Conservation (phyloP, 2,113 vertebrate genomes). For the Rhadina sibilatrix region DNA sequence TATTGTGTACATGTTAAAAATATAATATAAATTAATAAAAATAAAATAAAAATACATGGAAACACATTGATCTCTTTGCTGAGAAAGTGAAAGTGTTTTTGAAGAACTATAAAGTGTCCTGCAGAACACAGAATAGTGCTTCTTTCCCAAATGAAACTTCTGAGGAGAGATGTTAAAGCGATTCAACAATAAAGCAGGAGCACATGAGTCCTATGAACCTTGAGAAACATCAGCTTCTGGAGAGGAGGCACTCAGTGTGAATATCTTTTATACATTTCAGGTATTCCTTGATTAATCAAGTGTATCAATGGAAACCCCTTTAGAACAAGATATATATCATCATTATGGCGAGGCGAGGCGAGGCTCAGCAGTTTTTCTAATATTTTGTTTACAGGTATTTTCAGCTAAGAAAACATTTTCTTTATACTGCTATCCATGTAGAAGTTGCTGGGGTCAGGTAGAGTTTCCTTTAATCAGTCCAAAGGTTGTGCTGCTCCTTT, state of each 20-base stretch:
- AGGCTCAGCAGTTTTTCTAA: not conserved
- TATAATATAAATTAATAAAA: too few relatives aligned
- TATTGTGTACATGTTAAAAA: not conserved
- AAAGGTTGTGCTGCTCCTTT: not conserved
- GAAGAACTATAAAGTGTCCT: not conserved
- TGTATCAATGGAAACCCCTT: not conserved
- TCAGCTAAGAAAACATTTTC: not conserved
- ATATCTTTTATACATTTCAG: not conserved
- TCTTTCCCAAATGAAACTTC: not conserved
- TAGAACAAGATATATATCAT: not conserved
- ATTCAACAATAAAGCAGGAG: not conserved
- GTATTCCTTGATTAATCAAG: not conserved
- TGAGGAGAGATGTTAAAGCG: fast-evolving
- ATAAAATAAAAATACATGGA: too few relatives aligned
- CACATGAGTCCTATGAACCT: not conserved
- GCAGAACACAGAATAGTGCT: not conserved
- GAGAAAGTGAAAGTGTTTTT: not conserved
- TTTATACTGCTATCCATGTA: not conserved
- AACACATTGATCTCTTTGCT: not conserved
- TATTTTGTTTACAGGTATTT: not conserved
- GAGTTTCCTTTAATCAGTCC: not conserved
- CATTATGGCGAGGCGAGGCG: not conserved
- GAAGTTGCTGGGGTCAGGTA: not conserved
- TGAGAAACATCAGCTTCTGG: not conserved
- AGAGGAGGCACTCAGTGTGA: not conserved